Evolutionary conservation across 1,140 invertebrate genomes (phyloP).

Genomic region (Bathynomus jamesi): DNA sequence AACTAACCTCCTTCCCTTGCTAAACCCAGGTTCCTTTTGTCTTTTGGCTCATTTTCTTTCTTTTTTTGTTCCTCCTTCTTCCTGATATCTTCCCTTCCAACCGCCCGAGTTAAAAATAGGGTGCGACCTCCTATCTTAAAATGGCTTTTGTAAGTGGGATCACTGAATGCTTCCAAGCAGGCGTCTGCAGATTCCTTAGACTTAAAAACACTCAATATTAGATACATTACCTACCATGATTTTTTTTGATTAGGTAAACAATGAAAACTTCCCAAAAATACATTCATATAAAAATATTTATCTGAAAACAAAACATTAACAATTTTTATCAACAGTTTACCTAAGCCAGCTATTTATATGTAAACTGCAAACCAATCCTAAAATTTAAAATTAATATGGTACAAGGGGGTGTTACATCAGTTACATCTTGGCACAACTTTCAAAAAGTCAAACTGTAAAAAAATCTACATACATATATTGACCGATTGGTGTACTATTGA

Average conservation of each 20-base stretch:
- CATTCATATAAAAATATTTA: constrained; percentile 20
- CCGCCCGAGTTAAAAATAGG: constrained; percentile 62
- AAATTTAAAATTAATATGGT: too few relatives aligned
- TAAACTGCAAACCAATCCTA: too few relatives aligned
- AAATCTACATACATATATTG: too few relatives aligned
- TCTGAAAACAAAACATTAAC: constrained; percentile 27
- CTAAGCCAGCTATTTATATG: too few relatives aligned
- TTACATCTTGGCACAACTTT: too few relatives aligned
- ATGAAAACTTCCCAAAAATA: constrained; percentile 49
- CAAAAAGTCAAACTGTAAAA: too few relatives aligned
- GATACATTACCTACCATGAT: neutral
- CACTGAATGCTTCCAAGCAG: constrained; percentile 55
- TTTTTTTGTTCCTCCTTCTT: constrained; percentile 46
- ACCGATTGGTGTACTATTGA: too few relatives aligned
- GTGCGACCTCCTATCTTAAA: constrained; percentile 56
- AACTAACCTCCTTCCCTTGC: constrained; percentile 66
- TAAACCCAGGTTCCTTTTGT: constrained; percentile 82
- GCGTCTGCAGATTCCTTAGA: constrained; percentile 59
- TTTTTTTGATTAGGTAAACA: neutral
- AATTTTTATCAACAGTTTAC: too few relatives aligned
- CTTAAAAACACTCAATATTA: neutral
- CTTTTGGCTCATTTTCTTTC: constrained; percentile 55
- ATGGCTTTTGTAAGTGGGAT: constrained; percentile 53
- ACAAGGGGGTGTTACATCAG: too few relatives aligned
- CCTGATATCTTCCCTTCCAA: constrained; percentile 59